A percentile compares a stretch with the other conserved stretches of the same genome.
Evolutionary conservation across 2,888 invertebrate species (phyloP).

Genomic region (Perizoma affinitatum): DNA sequence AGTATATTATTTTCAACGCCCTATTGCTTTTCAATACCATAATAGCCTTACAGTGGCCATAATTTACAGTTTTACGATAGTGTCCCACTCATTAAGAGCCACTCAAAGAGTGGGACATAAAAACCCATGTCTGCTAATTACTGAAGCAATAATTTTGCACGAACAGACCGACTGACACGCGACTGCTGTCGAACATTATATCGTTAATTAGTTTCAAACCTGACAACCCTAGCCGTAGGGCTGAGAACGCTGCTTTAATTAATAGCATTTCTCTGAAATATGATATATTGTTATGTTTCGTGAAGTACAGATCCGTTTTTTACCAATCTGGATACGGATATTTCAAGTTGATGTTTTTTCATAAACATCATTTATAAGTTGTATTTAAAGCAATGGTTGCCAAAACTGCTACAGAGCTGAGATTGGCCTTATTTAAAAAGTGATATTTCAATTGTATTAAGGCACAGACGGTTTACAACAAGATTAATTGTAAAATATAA

Average conservation of each 20-base stretch:
- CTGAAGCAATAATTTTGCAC: conserved; percentile 42
- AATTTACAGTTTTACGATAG: conserved; percentile 32
- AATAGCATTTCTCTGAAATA: background rate
- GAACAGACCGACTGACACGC: conserved; percentile 38
- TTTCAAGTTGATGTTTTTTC: too few relatives aligned
- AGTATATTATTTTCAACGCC: conserved; percentile 9
- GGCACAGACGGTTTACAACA: too few relatives aligned
- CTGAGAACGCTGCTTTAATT: background rate
- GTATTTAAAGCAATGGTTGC: too few relatives aligned
- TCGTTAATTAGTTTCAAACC: conserved; percentile 42
- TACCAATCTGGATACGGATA: too few relatives aligned
- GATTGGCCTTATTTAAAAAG: too few relatives aligned
- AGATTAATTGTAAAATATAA: too few relatives aligned
- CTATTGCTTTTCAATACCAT: conserved; percentile 28
- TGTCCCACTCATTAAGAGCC: conserved; percentile 42
- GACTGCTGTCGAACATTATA: conserved; percentile 42
- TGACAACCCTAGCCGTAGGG: conserved; percentile 29
- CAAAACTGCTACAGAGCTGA: too few relatives aligned
- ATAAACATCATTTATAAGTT: too few relatives aligned
- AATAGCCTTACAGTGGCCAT: conserved; percentile 22
- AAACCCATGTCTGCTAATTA: conserved; percentile 54
- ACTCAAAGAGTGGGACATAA: conserved; percentile 49
- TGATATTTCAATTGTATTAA: too few relatives aligned
- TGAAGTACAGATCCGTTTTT: too few relatives aligned
- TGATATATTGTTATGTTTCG: background rate